A percentile compares a stretch with the other conserved stretches of the same genome.
These are phyloP conservation scores for Fragum fragum DNA, from an alignment of 2,888 invertebrate genomes.

Conservation along the genomic window DNA sequence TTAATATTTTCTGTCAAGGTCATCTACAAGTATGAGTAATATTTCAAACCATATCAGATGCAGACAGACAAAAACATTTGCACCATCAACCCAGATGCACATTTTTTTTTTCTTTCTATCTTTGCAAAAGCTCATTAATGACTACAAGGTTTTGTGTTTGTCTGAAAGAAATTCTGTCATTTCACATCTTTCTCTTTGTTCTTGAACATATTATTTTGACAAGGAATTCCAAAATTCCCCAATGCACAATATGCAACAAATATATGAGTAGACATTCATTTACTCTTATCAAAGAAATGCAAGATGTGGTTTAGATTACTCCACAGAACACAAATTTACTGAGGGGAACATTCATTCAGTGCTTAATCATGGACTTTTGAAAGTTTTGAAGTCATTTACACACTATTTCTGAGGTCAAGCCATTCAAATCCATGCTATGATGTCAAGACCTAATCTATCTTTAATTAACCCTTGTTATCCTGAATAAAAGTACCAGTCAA, in stretches of 20 bases:
- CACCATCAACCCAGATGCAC: neutral
- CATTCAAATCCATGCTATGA: no score
- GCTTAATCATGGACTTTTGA: no score
- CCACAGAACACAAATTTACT: no score
- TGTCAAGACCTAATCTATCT: no score
- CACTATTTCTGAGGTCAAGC: no score
- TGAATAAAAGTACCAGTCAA: no score
- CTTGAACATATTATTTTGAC: neutral
- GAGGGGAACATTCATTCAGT: no score
- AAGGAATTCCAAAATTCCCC: neutral
- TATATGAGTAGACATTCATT: neutral
- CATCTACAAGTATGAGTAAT: neutral
- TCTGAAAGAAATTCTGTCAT: neutral
- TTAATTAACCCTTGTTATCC: no score
- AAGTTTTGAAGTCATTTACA: no score
- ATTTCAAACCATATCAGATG: neutral
- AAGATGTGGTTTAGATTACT: neutral
- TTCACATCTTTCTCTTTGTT: neutral
- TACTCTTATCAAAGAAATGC: neutral
- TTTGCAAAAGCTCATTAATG: neutral
- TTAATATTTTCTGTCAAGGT: neutral
- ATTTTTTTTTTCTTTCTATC: neutral
- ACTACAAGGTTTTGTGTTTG: neutral
- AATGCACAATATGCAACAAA: conserved; percentile 17
- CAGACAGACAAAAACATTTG: neutral